phyloP scores from a whole-genome alignment of 2,797 vertebrate genomes.

The Danio jaintianensis region DNA sequence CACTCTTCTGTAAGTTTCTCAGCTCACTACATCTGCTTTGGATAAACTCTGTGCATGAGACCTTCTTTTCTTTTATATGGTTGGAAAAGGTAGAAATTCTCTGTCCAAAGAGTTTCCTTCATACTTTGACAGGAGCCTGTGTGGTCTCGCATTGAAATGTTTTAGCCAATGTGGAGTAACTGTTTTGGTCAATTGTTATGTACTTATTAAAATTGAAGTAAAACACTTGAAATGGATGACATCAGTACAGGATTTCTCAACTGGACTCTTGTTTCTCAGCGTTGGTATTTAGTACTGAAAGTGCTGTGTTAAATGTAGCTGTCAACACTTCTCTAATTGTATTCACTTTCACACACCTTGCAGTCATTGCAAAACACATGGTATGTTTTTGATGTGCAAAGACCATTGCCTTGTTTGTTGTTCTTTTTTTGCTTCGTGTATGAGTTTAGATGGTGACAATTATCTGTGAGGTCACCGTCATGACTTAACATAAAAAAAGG shows the following conservation, averaged over 20 bases:
- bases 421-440: background rate
- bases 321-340: background rate
- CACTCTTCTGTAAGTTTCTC: conserved; percentile 78
- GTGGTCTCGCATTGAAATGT: conserved; percentile 73
- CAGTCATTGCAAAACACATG: background rate
- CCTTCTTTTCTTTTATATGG: conserved; percentile 12
- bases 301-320: conserved; percentile 5
- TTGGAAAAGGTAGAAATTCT: background rate
- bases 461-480: background rate
- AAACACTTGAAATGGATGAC: background rate
- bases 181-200: too few species aligned
- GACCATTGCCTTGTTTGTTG: background rate
- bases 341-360: conserved; percentile 4
- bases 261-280: conserved; percentile 6
- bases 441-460: background rate
- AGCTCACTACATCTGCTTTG: conserved; percentile 31
- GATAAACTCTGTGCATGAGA: conserved; percentile 11
- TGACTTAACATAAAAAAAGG: conserved; percentile 11
- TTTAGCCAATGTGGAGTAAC: too few species aligned
- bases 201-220: background rate
- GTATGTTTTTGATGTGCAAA: background rate
- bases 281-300: conserved; percentile 1
- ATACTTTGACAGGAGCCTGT: conserved; percentile 71
- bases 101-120: conserved; percentile 60
- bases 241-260: conserved; percentile 5